Evolutionary conservation across 2,797 vertebrate genomes (phyloP).

Genomic region (Lithobates pipiens): DNA sequence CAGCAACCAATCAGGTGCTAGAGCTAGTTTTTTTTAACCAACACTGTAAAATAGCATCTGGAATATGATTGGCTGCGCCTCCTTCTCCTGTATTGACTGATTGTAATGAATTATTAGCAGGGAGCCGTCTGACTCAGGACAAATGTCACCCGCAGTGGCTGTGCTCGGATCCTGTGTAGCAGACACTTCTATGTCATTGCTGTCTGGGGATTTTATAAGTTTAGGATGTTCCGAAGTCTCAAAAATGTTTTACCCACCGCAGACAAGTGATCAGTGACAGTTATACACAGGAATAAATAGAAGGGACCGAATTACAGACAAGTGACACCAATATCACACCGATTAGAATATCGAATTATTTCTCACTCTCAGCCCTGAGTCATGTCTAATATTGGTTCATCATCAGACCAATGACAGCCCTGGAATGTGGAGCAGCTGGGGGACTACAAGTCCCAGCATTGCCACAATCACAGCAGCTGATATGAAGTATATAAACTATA

Average conservation of each 20-base stretch:
- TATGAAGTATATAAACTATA: background rate
- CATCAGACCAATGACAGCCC: background rate
- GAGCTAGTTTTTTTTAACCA: background rate
- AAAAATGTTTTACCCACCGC: background rate
- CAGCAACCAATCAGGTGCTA: background rate
- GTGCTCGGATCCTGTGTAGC: background rate
- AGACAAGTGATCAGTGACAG: background rate
- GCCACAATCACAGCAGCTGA: background rate
- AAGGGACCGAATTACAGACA: background rate
- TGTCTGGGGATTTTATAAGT: background rate
- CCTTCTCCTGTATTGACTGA: background rate
- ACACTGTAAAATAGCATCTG: background rate
- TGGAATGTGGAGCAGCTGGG: background rate
- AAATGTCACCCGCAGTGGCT: background rate
- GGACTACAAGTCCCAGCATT: background rate
- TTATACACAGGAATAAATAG: background rate
- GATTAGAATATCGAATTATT: background rate
- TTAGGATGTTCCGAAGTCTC: background rate
- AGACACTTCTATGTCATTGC: background rate
- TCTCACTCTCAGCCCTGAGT: background rate
- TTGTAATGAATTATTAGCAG: background rate
- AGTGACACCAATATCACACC: background rate
- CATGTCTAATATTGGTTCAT: background rate
- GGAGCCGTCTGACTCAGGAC: background rate
- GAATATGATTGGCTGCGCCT: background rate